Conservation (phyloP, 1,140 invertebrate species). For the Trichomalopsis sarcophagae region DNA sequence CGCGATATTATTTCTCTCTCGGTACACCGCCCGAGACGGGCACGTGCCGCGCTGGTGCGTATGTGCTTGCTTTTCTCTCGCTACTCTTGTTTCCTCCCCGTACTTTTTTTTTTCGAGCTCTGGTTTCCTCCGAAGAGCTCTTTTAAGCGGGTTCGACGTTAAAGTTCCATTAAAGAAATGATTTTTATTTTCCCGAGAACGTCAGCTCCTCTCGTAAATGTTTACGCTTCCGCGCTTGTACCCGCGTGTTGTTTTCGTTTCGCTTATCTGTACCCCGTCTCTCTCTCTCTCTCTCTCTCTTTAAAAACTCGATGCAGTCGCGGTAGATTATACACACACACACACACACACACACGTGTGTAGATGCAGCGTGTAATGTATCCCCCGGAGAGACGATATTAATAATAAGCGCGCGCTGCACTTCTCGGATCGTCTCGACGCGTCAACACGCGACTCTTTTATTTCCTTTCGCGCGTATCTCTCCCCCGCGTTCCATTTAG, state of each 20-base stretch:
- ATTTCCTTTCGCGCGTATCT: neutral
- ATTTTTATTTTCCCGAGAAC: no score
- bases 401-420: constrained; percentile 19
- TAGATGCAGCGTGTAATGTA: constrained; percentile 39
- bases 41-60: constrained; percentile 44
- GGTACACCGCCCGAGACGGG: neutral
- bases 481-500: neutral
- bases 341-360: neutral
- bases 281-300: constrained; percentile 16
- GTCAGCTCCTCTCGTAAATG: constrained; percentile 25
- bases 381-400: constrained; percentile 47
- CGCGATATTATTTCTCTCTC: constrained; percentile 51
- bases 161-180: no score
- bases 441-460: constrained; percentile 11
- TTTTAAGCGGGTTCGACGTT: no score
- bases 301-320: constrained; percentile 27
- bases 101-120: no score
- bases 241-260: neutral
- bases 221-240: neutral
- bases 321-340: neutral
- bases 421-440: constrained; percentile 26
- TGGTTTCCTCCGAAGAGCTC: no score
- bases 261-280: neutral
- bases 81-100: neutral
- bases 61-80: constrained; percentile 45